phyloP scores from a whole-genome alignment of 2,113 vertebrate species.

The Odocoileus hemionus region DNA sequence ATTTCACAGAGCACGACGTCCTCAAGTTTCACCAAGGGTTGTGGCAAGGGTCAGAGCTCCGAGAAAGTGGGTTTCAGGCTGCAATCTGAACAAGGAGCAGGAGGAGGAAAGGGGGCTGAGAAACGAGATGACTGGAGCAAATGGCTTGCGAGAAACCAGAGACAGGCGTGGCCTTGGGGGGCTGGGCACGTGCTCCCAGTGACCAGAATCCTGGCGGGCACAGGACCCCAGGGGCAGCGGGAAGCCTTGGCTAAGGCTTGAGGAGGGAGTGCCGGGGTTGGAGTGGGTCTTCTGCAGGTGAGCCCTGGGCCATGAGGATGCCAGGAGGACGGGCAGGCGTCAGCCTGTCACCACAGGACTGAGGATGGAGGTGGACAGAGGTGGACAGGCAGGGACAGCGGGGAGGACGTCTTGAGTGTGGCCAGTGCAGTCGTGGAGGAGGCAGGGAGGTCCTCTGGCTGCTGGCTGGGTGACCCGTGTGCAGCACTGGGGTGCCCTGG shows the following conservation, averaged over 20 bases:
- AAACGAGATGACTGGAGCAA: accelerated
- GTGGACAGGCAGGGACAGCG: accelerated
- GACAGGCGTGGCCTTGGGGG: accelerated
- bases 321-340: accelerated
- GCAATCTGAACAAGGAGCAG: accelerated
- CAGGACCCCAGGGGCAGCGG: neutral
- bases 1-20: accelerated
- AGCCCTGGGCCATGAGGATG: accelerated
- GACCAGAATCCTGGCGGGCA: accelerated
- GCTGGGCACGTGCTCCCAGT: accelerated
- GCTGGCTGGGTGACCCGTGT: neutral
- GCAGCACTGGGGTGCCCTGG: neutral
- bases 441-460: neutral
- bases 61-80: neutral
- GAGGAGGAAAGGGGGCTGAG: accelerated
- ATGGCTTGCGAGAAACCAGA: neutral
- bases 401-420: accelerated
- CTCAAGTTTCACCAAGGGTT: no score
- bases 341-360: accelerated
- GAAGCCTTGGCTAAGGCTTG: neutral
- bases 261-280: accelerated
- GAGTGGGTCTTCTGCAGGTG: neutral
- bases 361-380: neutral
- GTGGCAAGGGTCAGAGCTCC: accelerated
- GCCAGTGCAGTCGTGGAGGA: accelerated